Conservation (phyloP, 2,797 vertebrate species). For the Anabas testudineus region DNA sequence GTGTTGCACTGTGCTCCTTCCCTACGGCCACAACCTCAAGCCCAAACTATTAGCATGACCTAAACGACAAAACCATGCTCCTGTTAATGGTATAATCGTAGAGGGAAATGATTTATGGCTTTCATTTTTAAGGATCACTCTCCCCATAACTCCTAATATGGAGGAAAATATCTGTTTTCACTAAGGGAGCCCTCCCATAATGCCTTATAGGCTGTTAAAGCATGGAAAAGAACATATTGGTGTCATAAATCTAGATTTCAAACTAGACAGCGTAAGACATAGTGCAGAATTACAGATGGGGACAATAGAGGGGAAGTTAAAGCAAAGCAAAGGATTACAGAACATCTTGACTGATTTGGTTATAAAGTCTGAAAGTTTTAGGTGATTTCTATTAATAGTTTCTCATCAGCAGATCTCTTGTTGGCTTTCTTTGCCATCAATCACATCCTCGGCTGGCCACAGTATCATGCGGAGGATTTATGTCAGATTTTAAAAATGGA, state of each 20-base stretch:
- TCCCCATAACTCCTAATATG: constrained; percentile 84
- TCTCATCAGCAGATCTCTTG: constrained; percentile 63
- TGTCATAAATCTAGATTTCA: constrained; percentile 87
- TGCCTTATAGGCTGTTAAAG: constrained; percentile 84
- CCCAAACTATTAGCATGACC: constrained; percentile 83
- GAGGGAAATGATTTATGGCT: constrained; percentile 85
- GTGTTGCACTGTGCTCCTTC: constrained; percentile 45
- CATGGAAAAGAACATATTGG: constrained; percentile 86
- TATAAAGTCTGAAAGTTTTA: constrained; percentile 58
- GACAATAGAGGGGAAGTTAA: constrained; percentile 74
- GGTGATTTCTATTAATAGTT: constrained; percentile 70
- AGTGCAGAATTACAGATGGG: constrained; percentile 69
- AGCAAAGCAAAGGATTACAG: constrained; percentile 68
- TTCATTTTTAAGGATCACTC: constrained; percentile 86
- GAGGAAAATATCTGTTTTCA: constrained; percentile 86
- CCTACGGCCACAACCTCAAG: constrained; percentile 77
- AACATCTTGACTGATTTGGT: constrained; percentile 55
- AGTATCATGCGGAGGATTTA: constrained; percentile 51
- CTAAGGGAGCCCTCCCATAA: constrained; percentile 79
- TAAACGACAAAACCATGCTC: constrained; percentile 86
- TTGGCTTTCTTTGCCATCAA: constrained; percentile 54
- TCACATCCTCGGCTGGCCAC: constrained; percentile 50
- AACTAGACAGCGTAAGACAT: constrained; percentile 77
- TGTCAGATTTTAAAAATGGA: constrained; percentile 36
- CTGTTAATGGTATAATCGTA: constrained; percentile 85